phyloP scores from a whole-genome alignment of 2,888 invertebrate genomes.

The Furcula furcula region DNA sequence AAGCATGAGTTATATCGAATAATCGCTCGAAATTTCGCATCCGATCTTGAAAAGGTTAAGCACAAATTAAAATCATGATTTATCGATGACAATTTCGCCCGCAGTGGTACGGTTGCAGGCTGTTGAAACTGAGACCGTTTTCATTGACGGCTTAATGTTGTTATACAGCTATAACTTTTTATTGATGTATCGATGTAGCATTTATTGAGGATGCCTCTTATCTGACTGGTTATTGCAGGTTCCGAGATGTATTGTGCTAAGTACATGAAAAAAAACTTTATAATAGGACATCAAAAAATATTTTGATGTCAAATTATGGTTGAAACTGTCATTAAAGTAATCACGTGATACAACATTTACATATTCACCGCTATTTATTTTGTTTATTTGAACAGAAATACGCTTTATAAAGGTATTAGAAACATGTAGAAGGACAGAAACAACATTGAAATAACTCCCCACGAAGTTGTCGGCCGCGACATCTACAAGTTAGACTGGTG shows the following conservation, averaged over 20 bases:
- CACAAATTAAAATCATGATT: constrained; percentile 59
- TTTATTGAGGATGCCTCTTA: too few species aligned
- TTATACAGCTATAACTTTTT: constrained; percentile 1
- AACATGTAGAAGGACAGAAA: background rate
- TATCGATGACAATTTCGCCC: constrained; percentile 56
- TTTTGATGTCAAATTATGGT: too few species aligned
- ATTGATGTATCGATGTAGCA: too few species aligned
- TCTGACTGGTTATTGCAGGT: too few species aligned
- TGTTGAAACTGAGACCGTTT: constrained; percentile 20
- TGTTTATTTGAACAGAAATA: too few species aligned
- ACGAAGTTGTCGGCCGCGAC: background rate
- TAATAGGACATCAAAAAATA: too few species aligned
- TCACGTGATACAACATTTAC: too few species aligned
- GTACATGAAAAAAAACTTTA: too few species aligned
- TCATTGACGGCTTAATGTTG: constrained; percentile 1
- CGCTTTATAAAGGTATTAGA: background rate
- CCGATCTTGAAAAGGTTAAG: constrained; percentile 45
- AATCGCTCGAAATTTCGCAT: constrained; percentile 49
- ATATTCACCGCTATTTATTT: too few species aligned
- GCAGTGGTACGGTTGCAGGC: constrained; percentile 35
- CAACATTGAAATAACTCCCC: background rate
- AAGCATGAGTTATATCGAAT: constrained; percentile 52
- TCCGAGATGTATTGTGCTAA: too few species aligned
- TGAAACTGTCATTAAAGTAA: too few species aligned
- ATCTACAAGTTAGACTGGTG: constrained; percentile 1